Conservation (phyloP, 2,113 vertebrate species). For the Rhinoderma darwinii region DNA sequence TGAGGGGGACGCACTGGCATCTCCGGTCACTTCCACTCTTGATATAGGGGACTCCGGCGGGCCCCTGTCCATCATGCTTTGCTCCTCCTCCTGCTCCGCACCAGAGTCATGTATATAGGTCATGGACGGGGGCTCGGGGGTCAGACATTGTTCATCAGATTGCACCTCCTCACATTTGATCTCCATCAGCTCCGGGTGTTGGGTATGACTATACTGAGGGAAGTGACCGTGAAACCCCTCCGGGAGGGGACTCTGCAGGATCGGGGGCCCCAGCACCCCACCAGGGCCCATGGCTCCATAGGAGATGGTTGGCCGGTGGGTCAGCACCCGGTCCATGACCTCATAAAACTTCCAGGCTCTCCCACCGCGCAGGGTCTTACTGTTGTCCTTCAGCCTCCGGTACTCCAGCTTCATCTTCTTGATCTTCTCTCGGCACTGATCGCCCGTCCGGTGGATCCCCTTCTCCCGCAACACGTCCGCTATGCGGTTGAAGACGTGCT, state of each 20-base stretch:
- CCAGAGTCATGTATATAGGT: conserved; percentile 78
- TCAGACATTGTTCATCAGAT: conserved; percentile 76
- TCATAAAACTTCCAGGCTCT: conserved; percentile 89
- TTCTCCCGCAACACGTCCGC: conserved; percentile 81
- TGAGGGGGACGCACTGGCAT: conserved; percentile 80
- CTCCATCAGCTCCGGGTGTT: conserved; percentile 77
- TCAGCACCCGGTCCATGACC: conserved; percentile 87
- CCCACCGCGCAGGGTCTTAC: conserved; percentile 75
- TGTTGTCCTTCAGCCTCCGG: conserved; percentile 84
- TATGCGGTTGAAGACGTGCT: conserved; percentile 88
- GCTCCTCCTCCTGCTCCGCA: conserved; percentile 76
- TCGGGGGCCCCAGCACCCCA: conserved; percentile 76
- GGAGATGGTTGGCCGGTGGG: conserved; percentile 77
- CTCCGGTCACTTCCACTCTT: conserved; percentile 72
- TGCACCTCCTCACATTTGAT: conserved; percentile 85
- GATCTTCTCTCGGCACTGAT: conserved; percentile 89
- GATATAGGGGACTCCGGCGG: conserved; percentile 66
- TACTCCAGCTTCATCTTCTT: conserved; percentile 95
- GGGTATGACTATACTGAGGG: conserved; percentile 77
- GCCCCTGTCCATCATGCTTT: conserved; percentile 69
- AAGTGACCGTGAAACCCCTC: conserved; percentile 67
- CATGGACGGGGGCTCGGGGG: conserved; percentile 73
- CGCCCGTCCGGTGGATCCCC: conserved; percentile 83
- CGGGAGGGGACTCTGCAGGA: conserved; percentile 69
- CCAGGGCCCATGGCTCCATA: conserved; percentile 76